phyloP scores from a whole-genome alignment of 2,797 vertebrate genomes.

The Chelmon rostratus region DNA sequence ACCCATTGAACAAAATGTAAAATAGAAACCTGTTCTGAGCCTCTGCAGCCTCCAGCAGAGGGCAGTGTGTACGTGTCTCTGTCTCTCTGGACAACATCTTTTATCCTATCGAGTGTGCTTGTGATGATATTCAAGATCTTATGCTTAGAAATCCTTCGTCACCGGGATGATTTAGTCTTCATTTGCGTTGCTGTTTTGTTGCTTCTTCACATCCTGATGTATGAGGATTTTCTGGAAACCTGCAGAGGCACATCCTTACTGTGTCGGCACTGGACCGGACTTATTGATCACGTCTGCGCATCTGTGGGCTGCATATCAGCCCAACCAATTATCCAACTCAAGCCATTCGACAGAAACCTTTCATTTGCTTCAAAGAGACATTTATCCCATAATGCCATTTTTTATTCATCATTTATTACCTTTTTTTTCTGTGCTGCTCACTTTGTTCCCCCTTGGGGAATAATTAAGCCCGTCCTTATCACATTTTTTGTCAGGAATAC shows the following conservation, averaged over 20 bases:
- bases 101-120: conserved; percentile 7
- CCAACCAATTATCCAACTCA: not conserved
- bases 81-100: conserved; percentile 4
- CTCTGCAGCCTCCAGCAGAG: conserved; percentile 69
- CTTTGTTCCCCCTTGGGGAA: conserved; percentile 1
- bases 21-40: conserved; percentile 4
- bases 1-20: not conserved
- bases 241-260: not conserved
- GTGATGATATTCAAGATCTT: conserved; percentile 17
- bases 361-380: conserved; percentile 1
- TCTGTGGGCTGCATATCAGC: conserved; percentile 1
- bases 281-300: not conserved
- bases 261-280: not conserved
- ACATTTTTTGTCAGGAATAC: conserved; percentile 20
- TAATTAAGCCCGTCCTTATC: conserved; percentile 17
- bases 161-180: not conserved
- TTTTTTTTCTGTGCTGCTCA: not conserved
- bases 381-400: not conserved
- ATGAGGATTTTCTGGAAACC: not conserved
- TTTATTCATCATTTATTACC: conserved; percentile 7
- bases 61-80: conserved; percentile 70
- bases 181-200: conserved; percentile 5
- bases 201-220: not conserved
- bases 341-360: not conserved
- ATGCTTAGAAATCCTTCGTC: conserved; percentile 21